These are phyloP conservation scores for Anas platyrhynchos DNA, from an alignment of 2,113 vertebrate genomes.

Conservation along the genomic window DNA sequence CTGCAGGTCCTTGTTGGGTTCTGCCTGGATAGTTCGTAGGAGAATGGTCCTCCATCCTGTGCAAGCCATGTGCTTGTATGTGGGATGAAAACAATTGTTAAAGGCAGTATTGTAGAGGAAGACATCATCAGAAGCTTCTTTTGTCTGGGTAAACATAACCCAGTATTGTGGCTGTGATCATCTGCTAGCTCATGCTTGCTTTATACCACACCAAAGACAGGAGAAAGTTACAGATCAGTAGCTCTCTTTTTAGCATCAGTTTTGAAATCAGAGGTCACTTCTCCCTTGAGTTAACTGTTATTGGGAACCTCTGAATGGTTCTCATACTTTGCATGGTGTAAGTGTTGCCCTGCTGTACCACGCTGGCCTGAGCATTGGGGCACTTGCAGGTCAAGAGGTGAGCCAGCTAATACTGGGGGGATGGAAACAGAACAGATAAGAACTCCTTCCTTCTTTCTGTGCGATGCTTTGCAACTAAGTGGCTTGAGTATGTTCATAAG, in stretches of 20 bases:
- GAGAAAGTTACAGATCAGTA: background rate
- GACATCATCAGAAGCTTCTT: background rate
- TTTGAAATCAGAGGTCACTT: background rate
- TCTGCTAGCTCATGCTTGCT: background rate
- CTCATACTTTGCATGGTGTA: background rate
- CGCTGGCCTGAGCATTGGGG: background rate
- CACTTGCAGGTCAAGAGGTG: too few relatives aligned
- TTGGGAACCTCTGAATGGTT: background rate
- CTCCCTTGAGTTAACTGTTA: background rate
- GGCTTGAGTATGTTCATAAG: background rate
- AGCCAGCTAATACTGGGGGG: background rate
- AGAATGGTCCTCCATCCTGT: background rate
- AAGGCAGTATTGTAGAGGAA: background rate
- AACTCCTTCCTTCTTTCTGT: background rate
- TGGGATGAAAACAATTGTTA: background rate
- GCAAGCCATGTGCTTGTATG: background rate
- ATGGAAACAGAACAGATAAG: background rate
- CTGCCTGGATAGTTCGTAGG: background rate
- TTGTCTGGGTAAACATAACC: background rate
- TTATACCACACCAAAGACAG: fast-evolving
- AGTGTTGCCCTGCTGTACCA: background rate
- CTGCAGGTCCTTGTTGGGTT: background rate
- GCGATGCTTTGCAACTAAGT: background rate
- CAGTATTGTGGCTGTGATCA: background rate
- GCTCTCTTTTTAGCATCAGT: background rate